Conservation (phyloP, 92 coral and sea anemone species). For the Zoanthus sansibaricus region DNA sequence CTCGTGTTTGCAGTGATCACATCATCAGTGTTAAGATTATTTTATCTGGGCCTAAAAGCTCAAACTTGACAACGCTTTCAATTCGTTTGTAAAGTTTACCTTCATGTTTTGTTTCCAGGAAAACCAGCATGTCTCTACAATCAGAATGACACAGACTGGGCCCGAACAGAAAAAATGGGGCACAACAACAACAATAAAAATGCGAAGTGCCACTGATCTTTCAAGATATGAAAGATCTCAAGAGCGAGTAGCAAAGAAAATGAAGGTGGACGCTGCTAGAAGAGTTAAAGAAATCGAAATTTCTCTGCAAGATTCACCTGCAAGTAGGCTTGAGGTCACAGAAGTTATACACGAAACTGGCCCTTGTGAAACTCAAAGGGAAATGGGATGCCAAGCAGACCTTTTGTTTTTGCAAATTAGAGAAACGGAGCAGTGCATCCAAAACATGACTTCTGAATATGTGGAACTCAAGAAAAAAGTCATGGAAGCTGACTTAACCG, state of each 20-base stretch:
- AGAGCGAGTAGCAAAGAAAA: slow-evolving; percentile 11
- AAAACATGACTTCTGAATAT: slow-evolving; percentile 46
- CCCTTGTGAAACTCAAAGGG: neutral
- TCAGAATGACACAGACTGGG: slow-evolving; percentile 62
- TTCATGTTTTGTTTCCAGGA: slow-evolving; percentile 43
- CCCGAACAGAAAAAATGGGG: slow-evolving; percentile 60
- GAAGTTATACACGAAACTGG: neutral
- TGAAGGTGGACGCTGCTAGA: neutral
- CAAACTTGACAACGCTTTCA: neutral
- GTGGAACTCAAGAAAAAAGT: slow-evolving; percentile 20
- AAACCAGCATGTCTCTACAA: slow-evolving; percentile 53
- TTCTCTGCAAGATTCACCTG: neutral
- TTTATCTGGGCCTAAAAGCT: slow-evolving; percentile 52
- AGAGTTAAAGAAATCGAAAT: neutral
- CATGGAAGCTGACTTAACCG: slow-evolving; percentile 42
- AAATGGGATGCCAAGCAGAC: slow-evolving; percentile 2
- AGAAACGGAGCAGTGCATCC: slow-evolving; percentile 14
- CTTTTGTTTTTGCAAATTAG: neutral
- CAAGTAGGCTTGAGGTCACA: neutral
- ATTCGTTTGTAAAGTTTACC: neutral
- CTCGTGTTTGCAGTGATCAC: slow-evolving; percentile 60
- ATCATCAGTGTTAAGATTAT: slow-evolving; percentile 33
- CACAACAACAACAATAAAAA: slow-evolving; percentile 56
- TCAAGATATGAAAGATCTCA: slow-evolving; percentile 37
- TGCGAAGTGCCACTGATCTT: neutral